A percentile compares a stretch with the other conserved stretches of the same genome.
These are phyloP conservation scores for Drosophila mayaguana DNA, from an alignment of 2,888 invertebrate genomes.

Conservation along the genomic window DNA sequence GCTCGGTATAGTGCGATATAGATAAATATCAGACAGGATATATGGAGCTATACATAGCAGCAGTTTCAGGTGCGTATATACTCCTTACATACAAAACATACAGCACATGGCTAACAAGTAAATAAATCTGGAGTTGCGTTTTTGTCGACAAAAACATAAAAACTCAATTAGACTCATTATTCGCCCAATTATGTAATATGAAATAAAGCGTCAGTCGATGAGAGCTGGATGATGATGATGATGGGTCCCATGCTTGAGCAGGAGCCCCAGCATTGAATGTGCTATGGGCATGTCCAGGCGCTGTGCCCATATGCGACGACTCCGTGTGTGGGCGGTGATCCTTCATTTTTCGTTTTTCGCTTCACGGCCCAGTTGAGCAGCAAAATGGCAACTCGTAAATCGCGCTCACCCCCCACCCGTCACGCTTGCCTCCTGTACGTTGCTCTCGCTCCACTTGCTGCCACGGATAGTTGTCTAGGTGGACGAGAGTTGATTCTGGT, in stretches of 20 bases:
- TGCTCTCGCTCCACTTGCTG: not conserved
- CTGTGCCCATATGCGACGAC: not conserved
- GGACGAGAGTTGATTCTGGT: slow-evolving; percentile 36
- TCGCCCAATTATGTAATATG: slow-evolving; percentile 83
- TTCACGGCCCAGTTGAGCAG: slow-evolving; percentile 78
- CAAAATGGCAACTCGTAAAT: slow-evolving; percentile 77
- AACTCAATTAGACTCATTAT: slow-evolving; percentile 85
- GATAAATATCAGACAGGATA: no score
- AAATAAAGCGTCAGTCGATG: slow-evolving; percentile 60
- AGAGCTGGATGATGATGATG: not conserved
- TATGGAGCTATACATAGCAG: no score
- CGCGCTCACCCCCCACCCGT: slow-evolving; percentile 26
- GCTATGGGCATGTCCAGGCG: not conserved
- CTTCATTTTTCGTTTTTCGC: slow-evolving; percentile 57
- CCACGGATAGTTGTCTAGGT: slow-evolving; percentile 50
- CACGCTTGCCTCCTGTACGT: not conserved
- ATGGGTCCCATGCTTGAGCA: not conserved
- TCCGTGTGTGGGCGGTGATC: slow-evolving; percentile 33
- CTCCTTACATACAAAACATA: not conserved
- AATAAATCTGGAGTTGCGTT: slow-evolving; percentile 35
- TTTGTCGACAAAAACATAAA: slow-evolving; percentile 80
- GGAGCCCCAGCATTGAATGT: not conserved
- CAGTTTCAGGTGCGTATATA: not conserved
- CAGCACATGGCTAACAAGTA: not conserved
- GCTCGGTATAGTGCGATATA: no score